A percentile compares a stretch with the other conserved stretches of the same genome.
These are phyloP conservation scores for Melangyna quadrimaculata DNA, from an alignment of 2,888 invertebrate species.

Conservation along the genomic window DNA sequence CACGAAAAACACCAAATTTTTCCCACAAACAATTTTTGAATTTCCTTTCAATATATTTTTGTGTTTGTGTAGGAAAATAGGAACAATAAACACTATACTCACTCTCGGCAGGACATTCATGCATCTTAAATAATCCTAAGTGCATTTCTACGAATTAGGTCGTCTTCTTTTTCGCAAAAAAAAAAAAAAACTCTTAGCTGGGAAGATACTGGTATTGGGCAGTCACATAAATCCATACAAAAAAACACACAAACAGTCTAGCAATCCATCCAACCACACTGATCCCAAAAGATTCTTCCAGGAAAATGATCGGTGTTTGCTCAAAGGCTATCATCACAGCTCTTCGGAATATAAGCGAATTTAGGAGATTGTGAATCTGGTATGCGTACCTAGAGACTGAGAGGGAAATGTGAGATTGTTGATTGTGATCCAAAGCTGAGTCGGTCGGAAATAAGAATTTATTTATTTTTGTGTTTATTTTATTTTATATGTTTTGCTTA, in stretches of 20 bases:
- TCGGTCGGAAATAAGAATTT: slow-evolving; percentile 16
- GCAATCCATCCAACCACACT: neutral
- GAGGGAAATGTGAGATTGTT: slow-evolving; percentile 28
- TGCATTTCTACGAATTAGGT: slow-evolving; percentile 60
- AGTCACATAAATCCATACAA: neutral
- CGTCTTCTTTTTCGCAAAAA: slow-evolving; percentile 6
- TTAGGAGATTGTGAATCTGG: slow-evolving; percentile 37
- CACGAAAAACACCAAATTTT: neutral
- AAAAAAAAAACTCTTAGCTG: neutral
- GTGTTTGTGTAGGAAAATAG: neutral
- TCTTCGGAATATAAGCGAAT: slow-evolving; percentile 28
- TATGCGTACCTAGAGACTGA: neutral
- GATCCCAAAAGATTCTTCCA: slow-evolving; percentile 20
- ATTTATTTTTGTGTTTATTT: slow-evolving; percentile 20
- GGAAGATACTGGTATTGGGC: neutral
- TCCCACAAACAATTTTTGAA: neutral
- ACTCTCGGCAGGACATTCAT: slow-evolving; percentile 8
- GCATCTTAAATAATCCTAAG: slow-evolving; percentile 44
- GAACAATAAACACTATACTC: slow-evolving; percentile 4
- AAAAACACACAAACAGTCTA: neutral
- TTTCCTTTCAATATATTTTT: neutral
- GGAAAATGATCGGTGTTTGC: slow-evolving; percentile 65
- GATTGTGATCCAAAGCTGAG: neutral
- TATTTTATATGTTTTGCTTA: slow-evolving; percentile 20
- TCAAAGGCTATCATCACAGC: too few relatives aligned